phyloP scores from a whole-genome alignment of 2,797 vertebrate genomes.

The Enteromius afrohamiltoni region DNA sequence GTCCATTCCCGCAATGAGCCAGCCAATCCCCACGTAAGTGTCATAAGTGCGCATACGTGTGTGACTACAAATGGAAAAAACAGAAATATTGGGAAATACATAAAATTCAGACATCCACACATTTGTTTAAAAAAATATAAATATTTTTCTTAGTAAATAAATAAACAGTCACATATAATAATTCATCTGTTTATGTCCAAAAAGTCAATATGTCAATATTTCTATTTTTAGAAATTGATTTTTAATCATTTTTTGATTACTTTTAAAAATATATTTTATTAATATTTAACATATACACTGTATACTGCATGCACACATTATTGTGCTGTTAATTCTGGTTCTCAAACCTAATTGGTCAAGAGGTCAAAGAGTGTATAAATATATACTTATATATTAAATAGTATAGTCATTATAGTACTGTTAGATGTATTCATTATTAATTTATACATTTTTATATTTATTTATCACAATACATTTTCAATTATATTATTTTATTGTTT shows the following conservation, averaged over 20 bases:
- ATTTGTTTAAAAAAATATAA: background rate
- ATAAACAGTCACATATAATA: too few species aligned
- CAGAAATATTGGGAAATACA: background rate
- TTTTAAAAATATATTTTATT: background rate
- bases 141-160: background rate
- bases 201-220: background rate
- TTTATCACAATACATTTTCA: background rate
- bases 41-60: constrained; percentile 95
- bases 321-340: constrained; percentile 1
- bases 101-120: background rate
- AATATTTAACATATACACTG: background rate
- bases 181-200: background rate
- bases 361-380: background rate
- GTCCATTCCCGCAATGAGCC: constrained; percentile 98
- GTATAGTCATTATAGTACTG: background rate
- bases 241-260: background rate
- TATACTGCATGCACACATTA: background rate
- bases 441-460: background rate
- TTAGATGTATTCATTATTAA: background rate
- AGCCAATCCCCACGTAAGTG: constrained; percentile 98
- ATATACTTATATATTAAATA: background rate
- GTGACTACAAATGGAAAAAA: constrained; percentile 76
- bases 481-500: background rate
- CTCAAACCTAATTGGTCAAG: background rate
- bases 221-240: background rate